Evolutionary conservation across 2,888 invertebrate genomes (phyloP).

Genomic region (Ischnus inquisitorius): DNA sequence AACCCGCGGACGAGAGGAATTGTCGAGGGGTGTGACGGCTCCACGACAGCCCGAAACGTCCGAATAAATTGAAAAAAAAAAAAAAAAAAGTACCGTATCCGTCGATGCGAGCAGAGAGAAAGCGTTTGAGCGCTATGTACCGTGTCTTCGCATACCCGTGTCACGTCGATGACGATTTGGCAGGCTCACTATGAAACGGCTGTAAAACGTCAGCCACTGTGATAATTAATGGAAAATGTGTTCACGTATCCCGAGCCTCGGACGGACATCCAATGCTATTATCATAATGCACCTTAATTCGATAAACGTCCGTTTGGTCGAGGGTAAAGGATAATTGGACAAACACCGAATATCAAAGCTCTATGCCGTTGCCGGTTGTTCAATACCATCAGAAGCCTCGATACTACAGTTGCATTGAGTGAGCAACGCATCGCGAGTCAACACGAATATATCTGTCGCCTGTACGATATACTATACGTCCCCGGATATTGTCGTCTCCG

Average conservation of each 20-base stretch:
- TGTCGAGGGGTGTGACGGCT: constrained; percentile 18
- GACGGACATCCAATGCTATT: constrained; percentile 75
- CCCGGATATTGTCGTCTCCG: neutral
- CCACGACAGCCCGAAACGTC: constrained; percentile 47
- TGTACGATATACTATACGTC: neutral
- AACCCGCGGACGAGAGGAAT: neutral
- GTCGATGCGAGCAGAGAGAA: neutral
- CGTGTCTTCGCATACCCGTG: neutral
- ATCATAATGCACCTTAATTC: constrained; percentile 79
- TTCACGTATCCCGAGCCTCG: constrained; percentile 63
- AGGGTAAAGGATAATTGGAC: constrained; percentile 74
- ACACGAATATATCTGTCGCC: neutral
- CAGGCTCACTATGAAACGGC: constrained; percentile 2
- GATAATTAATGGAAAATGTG: constrained; percentile 76
- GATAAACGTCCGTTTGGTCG: constrained; percentile 74
- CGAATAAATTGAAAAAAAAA: constrained; percentile 67
- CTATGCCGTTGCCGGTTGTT: constrained; percentile 3
- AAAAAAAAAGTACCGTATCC: constrained; percentile 44
- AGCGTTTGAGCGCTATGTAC: constrained; percentile 1
- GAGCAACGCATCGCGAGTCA: neutral
- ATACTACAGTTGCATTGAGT: neutral
- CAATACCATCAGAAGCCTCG: neutral
- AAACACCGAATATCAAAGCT: constrained; percentile 79
- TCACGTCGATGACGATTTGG: constrained; percentile 39
- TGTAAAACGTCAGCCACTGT: constrained; percentile 63